Conservation (phyloP, 2,888 invertebrate species). For the Bimastos eiseni region DNA sequence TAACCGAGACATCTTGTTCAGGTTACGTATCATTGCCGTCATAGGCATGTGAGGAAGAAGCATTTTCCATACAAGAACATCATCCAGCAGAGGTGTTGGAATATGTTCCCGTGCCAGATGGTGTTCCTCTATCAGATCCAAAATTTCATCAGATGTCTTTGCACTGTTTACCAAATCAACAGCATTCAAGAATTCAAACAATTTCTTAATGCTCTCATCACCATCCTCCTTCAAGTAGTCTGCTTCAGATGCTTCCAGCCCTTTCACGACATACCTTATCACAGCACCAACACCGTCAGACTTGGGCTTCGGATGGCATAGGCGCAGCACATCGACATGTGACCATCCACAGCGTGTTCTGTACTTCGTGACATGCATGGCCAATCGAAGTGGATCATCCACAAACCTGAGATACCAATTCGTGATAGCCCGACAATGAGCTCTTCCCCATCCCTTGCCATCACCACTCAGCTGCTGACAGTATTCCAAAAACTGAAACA, state of each 20-base stretch:
- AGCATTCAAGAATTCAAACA: slow-evolving; percentile 47
- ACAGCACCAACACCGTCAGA: slow-evolving; percentile 45
- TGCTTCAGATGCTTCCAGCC: slow-evolving; percentile 47
- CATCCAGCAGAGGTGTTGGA: slow-evolving; percentile 72
- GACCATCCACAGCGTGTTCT: slow-evolving; percentile 72
- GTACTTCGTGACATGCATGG: slow-evolving; percentile 70
- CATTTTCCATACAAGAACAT: slow-evolving; percentile 67
- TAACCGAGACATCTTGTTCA: slow-evolving; percentile 55
- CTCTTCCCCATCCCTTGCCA: slow-evolving; percentile 68
- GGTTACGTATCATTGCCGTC: slow-evolving; percentile 61
- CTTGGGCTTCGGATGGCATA: slow-evolving; percentile 48
- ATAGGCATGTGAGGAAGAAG: slow-evolving; percentile 60
- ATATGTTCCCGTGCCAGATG: slow-evolving; percentile 72
- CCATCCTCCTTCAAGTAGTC: slow-evolving; percentile 32
- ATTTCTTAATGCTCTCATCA: slow-evolving; percentile 1
- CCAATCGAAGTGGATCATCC: slow-evolving; percentile 68
- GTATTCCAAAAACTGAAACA: slow-evolving; percentile 71
- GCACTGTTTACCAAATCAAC: slow-evolving; percentile 51
- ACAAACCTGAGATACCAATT: slow-evolving; percentile 68
- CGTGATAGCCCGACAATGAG: slow-evolving; percentile 70
- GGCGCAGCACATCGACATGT: slow-evolving; percentile 72
- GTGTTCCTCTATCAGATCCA: slow-evolving; percentile 55
- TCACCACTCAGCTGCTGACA: slow-evolving; percentile 64
- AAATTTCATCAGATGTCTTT: slow-evolving; percentile 48
- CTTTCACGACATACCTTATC: slow-evolving; percentile 47